Conservation (phyloP, 1,140 invertebrate species). For the Macrobrachium nipponense region DNA sequence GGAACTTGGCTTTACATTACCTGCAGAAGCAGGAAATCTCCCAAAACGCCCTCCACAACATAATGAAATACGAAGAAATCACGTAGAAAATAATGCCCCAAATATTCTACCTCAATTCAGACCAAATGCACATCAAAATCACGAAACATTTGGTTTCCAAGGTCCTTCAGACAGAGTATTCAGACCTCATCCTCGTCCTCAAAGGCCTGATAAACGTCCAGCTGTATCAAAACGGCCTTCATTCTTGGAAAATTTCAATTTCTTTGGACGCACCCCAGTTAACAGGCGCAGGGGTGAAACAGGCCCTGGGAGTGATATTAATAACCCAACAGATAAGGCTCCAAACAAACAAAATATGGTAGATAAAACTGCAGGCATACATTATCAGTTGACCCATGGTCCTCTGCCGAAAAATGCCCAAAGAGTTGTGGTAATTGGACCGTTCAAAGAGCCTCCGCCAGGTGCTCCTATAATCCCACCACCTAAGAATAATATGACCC, state of each 20-base stretch:
- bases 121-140: constrained; percentile 29
- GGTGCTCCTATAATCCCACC: constrained; percentile 39
- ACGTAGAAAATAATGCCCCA: no score
- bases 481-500: not conserved
- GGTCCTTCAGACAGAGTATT: constrained; percentile 7
- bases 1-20: constrained; percentile 30
- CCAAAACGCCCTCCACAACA: constrained; percentile 18
- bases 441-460: constrained; percentile 28
- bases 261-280: constrained; percentile 30
- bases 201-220: constrained; percentile 18
- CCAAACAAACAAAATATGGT: not conserved
- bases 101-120: constrained; percentile 32
- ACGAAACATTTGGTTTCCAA: constrained; percentile 27
- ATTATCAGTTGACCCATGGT: constrained; percentile 40
- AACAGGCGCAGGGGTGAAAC: constrained; percentile 38
- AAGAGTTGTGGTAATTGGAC: constrained; percentile 40
- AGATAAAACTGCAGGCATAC: not conserved
- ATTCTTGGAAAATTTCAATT: constrained; percentile 43
- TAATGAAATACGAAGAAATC: not conserved
- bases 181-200: constrained; percentile 8
- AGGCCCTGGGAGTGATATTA: not conserved
- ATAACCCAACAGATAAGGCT: constrained; percentile 4
- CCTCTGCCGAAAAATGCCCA: constrained; percentile 31
- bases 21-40: constrained; percentile 32
- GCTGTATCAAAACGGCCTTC: not conserved